phyloP scores from a whole-genome alignment of 2,797 vertebrate genomes.

The Erithacus rubecula region DNA sequence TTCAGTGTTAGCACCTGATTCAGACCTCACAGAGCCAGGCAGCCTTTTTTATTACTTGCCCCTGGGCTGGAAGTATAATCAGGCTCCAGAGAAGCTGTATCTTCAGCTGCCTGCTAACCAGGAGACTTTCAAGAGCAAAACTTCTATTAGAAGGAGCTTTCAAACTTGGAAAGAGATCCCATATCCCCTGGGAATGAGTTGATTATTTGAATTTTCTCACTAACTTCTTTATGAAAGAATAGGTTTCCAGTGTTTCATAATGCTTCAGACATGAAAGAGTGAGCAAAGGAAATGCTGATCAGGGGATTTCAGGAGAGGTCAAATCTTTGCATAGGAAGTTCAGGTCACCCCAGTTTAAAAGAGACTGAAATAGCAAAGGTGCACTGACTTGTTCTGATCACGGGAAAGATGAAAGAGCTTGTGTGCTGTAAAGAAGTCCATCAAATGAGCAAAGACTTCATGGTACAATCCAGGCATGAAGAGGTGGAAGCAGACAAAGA shows the following conservation, averaged over 20 bases:
- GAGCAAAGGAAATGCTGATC: constrained; percentile 48
- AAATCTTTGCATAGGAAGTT: constrained; percentile 44
- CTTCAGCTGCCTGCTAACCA: constrained; percentile 23
- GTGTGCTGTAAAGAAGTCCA: not conserved
- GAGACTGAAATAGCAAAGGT: constrained; percentile 16
- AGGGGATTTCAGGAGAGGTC: constrained; percentile 39
- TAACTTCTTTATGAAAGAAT: constrained; percentile 20
- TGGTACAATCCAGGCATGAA: not conserved
- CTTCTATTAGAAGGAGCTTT: constrained; percentile 23
- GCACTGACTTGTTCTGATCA: constrained; percentile 4
- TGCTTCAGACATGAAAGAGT: not conserved
- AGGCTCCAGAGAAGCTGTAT: constrained; percentile 8
- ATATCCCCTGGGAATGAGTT: not conserved
- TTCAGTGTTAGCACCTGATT: constrained; percentile 61
- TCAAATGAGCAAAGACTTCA: not conserved
- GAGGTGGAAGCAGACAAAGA: not conserved
- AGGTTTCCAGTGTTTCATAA: constrained; percentile 32
- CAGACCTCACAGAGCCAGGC: constrained; percentile 19
- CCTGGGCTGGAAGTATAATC: constrained; percentile 18
- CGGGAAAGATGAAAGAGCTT: not conserved
- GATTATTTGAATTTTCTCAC: constrained; percentile 50
- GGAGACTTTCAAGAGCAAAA: constrained; percentile 25
- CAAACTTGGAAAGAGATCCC: not conserved
- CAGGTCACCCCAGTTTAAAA: constrained; percentile 12
- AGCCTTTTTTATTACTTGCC: constrained; percentile 30